A percentile compares a stretch with the other conserved stretches of the same genome.
phyloP scores from a whole-genome alignment of 2,113 vertebrate genomes.

The Oreotrochilus melanogaster region DNA sequence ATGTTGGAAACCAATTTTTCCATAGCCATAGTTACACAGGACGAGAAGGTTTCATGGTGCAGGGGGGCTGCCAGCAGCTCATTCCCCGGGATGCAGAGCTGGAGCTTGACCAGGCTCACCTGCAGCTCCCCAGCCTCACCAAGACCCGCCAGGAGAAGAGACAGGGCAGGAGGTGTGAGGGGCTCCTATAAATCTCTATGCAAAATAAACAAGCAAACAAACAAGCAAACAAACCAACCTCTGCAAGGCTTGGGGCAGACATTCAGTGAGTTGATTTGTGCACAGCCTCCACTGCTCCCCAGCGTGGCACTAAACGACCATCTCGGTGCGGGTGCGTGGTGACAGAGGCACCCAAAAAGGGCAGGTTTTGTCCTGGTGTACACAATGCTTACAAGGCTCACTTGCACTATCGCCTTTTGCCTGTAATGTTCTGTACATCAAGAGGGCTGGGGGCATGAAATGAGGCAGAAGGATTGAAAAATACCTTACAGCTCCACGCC shows the following conservation, averaged over 20 bases:
- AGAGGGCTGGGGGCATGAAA: background rate
- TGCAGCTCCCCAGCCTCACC: background rate
- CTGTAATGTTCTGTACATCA: slow-evolving; percentile 3
- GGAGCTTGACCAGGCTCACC: background rate
- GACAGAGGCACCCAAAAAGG: background rate
- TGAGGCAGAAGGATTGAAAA: background rate
- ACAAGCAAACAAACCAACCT: background rate
- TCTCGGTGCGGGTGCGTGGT: background rate
- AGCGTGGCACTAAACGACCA: background rate
- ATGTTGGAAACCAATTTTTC: background rate
- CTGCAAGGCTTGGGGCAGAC: slow-evolving; percentile 28
- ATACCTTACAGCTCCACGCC: background rate
- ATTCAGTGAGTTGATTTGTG: background rate
- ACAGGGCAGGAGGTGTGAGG: background rate
- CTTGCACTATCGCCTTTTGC: slow-evolving; percentile 57
- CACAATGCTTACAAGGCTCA: background rate
- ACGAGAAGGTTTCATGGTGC: background rate
- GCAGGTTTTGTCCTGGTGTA: background rate
- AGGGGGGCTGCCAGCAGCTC: background rate
- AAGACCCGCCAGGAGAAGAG: background rate
- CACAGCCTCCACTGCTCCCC: background rate
- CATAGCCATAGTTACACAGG: slow-evolving; percentile 45
- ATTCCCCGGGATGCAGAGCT: background rate
- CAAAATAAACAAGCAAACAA: background rate
- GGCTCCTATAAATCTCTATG: slow-evolving; percentile 55